phyloP scores from a whole-genome alignment of 2,113 vertebrate genomes.

The Calidris pugnax region DNA sequence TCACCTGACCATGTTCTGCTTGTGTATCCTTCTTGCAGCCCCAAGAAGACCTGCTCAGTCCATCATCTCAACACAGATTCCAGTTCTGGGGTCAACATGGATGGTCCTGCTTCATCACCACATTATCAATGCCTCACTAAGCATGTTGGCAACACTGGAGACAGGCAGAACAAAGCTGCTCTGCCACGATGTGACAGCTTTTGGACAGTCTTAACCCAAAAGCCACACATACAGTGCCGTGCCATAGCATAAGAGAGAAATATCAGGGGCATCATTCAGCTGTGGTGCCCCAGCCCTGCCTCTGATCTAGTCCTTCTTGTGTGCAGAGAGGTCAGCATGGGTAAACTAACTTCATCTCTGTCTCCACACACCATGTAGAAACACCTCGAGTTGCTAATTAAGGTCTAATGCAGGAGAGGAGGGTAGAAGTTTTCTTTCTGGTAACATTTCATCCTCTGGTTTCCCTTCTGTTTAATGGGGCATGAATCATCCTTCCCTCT shows the following conservation, averaged over 20 bases:
- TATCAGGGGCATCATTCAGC: not conserved
- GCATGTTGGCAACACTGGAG: not conserved
- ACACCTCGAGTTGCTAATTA: not conserved
- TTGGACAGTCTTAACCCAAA: not conserved
- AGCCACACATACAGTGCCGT: not conserved
- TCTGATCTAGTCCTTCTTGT: not conserved
- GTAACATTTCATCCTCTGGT: not conserved
- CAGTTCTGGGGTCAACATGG: not conserved
- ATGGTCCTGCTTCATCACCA: not conserved
- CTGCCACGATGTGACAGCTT: not conserved
- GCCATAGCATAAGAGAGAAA: not conserved
- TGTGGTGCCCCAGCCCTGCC: not conserved
- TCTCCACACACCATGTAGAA: not conserved
- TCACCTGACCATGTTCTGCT: rapidly evolving
- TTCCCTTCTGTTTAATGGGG: not conserved
- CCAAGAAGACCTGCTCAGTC: not conserved
- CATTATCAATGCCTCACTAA: not conserved
- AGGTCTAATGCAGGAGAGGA: not conserved
- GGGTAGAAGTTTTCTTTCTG: not conserved
- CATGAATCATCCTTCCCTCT: not conserved
- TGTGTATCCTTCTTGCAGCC: not conserved
- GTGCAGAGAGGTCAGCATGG: not conserved
- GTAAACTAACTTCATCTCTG: not conserved
- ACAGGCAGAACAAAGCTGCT: not conserved
- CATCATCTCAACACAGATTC: not conserved